Evolutionary conservation across 2,113 vertebrate genomes (phyloP).

Genomic region (Ageneiosus marmoratus): DNA sequence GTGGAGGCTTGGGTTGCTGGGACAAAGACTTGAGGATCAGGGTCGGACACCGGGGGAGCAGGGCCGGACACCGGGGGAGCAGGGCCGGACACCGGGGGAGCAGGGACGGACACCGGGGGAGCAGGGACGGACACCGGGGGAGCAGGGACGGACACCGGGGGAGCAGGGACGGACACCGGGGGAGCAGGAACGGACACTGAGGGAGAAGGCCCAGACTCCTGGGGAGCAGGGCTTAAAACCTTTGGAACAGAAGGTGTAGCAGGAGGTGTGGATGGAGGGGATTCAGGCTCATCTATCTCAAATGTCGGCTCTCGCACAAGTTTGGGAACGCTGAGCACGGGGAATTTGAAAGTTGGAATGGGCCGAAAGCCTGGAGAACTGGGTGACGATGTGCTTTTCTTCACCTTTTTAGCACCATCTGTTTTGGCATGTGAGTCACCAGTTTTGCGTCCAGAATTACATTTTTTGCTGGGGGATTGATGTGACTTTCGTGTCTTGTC

Average conservation of each 20-base stretch:
- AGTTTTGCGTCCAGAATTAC: constrained; percentile 15
- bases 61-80: background rate
- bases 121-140: background rate
- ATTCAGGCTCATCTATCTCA: constrained; percentile 67
- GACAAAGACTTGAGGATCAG: background rate
- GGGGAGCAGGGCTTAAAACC: background rate
- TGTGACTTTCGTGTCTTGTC: constrained; percentile 52
- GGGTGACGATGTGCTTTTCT: constrained; percentile 51
- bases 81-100: background rate
- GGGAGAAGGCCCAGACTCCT: background rate
- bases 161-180: background rate
- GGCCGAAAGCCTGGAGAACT: constrained; percentile 58
- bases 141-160: background rate
- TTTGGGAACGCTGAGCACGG: constrained; percentile 69
- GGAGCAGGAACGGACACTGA: background rate
- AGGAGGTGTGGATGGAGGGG: constrained; percentile 60
- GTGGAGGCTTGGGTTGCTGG: background rate
- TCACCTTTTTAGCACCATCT: constrained; percentile 40
- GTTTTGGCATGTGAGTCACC: constrained; percentile 50
- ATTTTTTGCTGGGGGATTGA: constrained; percentile 42
- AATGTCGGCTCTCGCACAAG: constrained; percentile 52
- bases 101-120: background rate
- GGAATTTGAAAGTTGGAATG: constrained; percentile 65
- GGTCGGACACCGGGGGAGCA: background rate
- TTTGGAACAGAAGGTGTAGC: background rate